These are phyloP conservation scores for Hoplias malabaricus DNA, from an alignment of 2,113 vertebrate genomes.

Conservation along the genomic window DNA sequence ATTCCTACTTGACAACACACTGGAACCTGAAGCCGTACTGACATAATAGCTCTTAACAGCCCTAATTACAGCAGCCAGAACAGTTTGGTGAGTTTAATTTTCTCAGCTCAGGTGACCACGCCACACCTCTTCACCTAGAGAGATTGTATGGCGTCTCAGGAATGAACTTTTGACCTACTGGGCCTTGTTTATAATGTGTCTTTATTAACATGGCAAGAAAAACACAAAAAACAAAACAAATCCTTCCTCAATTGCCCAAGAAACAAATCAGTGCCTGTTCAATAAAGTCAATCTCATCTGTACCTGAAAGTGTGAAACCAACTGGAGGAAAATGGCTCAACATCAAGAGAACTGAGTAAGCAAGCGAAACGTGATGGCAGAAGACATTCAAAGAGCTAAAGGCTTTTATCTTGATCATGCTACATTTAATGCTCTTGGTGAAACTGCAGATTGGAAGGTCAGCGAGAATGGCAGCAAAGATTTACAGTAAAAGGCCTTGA, in stretches of 20 bases:
- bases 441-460: too few species aligned
- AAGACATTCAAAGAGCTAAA: too few species aligned
- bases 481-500: not conserved
- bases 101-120: conserved; percentile 16
- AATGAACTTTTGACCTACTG: conserved; percentile 55
- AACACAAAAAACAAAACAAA: not conserved
- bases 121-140: conserved; percentile 25
- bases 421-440: too few species aligned
- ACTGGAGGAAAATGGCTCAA: too few species aligned
- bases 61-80: conserved; percentile 43
- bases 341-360: too few species aligned
- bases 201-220: conserved; percentile 42
- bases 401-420: too few species aligned
- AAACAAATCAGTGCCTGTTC: not conserved
- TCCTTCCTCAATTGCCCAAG: not conserved
- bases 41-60: conserved; percentile 38
- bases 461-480: too few species aligned
- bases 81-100: conserved; percentile 34
- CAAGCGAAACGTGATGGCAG: not conserved
- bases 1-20: conserved; percentile 42
- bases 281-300: not conserved
- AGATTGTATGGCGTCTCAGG: not conserved
- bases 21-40: conserved; percentile 20
- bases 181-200: conserved; percentile 50
- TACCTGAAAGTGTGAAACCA: not conserved